A percentile compares a stretch with the other conserved stretches of the same genome.
Conservation (phyloP, 2,888 invertebrate species). For the Mycalesis mineus region DNA sequence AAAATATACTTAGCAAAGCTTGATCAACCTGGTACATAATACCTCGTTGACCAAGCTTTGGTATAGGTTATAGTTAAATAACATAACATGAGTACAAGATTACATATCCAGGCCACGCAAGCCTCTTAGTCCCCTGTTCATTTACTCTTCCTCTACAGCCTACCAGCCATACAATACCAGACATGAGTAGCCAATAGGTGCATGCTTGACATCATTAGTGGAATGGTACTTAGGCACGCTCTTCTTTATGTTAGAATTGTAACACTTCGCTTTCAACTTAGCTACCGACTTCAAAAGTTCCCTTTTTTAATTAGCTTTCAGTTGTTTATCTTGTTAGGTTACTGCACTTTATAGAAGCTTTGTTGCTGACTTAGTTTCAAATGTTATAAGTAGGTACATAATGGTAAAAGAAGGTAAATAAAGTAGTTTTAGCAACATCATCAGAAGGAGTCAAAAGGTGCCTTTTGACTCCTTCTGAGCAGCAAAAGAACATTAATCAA, state of each 20-base stretch:
- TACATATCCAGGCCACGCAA: background rate
- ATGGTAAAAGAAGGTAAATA: too few relatives aligned
- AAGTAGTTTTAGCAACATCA: too few relatives aligned
- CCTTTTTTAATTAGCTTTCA: constrained; percentile 4
- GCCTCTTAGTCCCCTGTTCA: background rate
- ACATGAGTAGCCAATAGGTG: background rate
- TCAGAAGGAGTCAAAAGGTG: too few relatives aligned
- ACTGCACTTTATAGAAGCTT: background rate
- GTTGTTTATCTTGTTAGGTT: background rate
- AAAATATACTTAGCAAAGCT: too few relatives aligned
- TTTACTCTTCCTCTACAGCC: background rate
- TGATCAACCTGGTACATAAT: too few relatives aligned
- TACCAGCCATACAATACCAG: background rate
- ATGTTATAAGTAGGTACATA: background rate
- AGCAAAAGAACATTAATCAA: too few relatives aligned
- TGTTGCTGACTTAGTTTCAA: too few relatives aligned
- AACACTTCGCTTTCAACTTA: constrained; percentile 1
- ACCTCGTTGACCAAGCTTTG: too few relatives aligned
- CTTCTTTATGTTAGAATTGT: constrained; percentile 6
- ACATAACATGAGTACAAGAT: background rate
- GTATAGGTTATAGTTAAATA: too few relatives aligned
- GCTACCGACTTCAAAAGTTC: background rate
- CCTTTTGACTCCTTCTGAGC: too few relatives aligned
- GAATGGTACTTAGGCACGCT: constrained; percentile 13
- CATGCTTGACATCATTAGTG: constrained; percentile 7